These are phyloP conservation scores for Helicoverpa armigera DNA, from an alignment of 1,140 invertebrate species.

Conservation along the genomic window DNA sequence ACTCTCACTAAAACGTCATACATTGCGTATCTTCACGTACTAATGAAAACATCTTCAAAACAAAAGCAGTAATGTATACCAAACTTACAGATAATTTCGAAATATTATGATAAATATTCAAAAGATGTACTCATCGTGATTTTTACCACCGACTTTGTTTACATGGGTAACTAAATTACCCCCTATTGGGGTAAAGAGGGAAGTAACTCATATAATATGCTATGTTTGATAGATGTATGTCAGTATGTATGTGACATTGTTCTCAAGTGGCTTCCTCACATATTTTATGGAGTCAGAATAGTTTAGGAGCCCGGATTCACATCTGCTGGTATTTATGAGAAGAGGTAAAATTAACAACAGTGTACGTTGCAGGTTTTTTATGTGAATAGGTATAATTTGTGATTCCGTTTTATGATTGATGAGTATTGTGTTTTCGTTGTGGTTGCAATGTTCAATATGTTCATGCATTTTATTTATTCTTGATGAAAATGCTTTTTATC, in stretches of 20 bases:
- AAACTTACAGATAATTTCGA: neutral
- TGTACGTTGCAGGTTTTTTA: conserved; percentile 14
- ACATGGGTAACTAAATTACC: conserved; percentile 65
- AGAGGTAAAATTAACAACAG: conserved; percentile 20
- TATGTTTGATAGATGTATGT: conserved; percentile 31
- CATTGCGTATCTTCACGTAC: neutral
- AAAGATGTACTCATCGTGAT: conserved; percentile 52
- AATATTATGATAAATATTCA: conserved; percentile 45
- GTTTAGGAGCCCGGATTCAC: neutral
- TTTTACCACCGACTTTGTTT: conserved; percentile 64
- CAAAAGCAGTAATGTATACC: conserved; percentile 45
- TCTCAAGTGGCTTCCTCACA: conserved; percentile 3
- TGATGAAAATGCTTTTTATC: too few species aligned
- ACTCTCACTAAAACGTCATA: neutral
- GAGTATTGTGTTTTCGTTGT: neutral
- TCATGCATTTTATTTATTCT: neutral
- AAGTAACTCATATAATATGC: conserved; percentile 36
- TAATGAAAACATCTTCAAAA: neutral
- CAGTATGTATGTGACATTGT: neutral
- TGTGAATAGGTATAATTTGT: neutral
- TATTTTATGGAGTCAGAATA: conserved; percentile 3
- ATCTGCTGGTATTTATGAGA: conserved; percentile 32
- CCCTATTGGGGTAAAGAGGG: conserved; percentile 56
- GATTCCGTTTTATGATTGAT: neutral
- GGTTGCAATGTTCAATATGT: neutral